Base-by-base conservation (phyloP, 1,140 invertebrate species). In the Linepithema humile region DNA sequence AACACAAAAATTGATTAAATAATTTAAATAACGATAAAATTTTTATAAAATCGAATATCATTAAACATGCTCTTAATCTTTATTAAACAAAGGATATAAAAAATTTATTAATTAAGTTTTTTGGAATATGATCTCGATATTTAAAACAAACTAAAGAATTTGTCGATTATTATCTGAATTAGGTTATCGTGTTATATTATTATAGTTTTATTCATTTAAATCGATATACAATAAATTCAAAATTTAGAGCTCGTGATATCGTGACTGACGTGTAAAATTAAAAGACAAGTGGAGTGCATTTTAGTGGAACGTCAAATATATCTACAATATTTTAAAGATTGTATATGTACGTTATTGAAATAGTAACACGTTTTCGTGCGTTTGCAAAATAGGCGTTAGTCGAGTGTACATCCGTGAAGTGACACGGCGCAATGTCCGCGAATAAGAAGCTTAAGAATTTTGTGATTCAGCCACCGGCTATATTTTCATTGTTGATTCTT, bases 361-460 rank as follows among this genome's bases (percentile, higher is more conserved):
- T 32, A 15, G 23, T 20, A 3, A 17, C 5, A 9, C 3, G 35
- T 35, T 82, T 35, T 23, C 43, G 12, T 35, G 26, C 12, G 29
- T 60, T 82, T 40, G 69, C 29, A 48, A 74, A 82, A 40, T 45
- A 43, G 48, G 7, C 35, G n/a, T 40, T 32, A 69, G 62, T 69
- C 50, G 45, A 32, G 40, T 7, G 35, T 53, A 40, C 12, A 55
- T 53, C 1, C 48, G 60, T 12, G 48, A 78, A 53, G 20, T 40
- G 62, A 40, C 48, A 53, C 35, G 23, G n/a, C 38, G 57, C 10
- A 80, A 80, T 70, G 48, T 48, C 20, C 23, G 64, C 38, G 35
- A 29, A 23, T 60, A 73, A 82, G 67, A 74, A 74, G 57, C 40
- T 74, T 82, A 74, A 60, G 65, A 82, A 82, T 29, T 74, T 82